These are phyloP conservation scores for Synanthedon formicaeformis DNA, from an alignment of 2,888 invertebrate species.

Conservation along the genomic window DNA sequence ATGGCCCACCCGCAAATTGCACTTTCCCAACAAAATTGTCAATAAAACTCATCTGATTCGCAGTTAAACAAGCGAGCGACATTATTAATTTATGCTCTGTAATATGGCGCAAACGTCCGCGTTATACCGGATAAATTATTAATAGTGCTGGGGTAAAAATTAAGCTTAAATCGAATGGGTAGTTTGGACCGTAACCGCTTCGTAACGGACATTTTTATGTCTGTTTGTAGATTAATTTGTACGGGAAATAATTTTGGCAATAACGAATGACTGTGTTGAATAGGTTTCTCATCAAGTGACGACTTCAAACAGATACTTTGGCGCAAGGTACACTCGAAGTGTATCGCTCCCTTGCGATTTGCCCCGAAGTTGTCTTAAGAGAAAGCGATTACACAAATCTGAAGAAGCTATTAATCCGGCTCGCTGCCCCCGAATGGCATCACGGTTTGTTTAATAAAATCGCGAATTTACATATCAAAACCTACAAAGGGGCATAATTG, in stretches of 20 bases:
- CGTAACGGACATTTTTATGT: slow-evolving; percentile 35
- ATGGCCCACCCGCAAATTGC: slow-evolving; percentile 68
- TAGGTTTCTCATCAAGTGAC: slow-evolving; percentile 5
- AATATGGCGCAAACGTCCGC: slow-evolving; percentile 67
- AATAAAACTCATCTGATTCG: slow-evolving; percentile 72
- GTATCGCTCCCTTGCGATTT: slow-evolving; percentile 50
- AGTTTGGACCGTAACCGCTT: slow-evolving; percentile 48
- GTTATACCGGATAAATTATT: slow-evolving; percentile 68
- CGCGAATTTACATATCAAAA: slow-evolving; percentile 71
- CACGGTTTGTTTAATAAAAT: slow-evolving; percentile 71
- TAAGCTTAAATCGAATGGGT: slow-evolving; percentile 69
- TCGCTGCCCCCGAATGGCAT: slow-evolving; percentile 69
- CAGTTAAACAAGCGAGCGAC: slow-evolving; percentile 69
- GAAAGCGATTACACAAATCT: slow-evolving; percentile 71
- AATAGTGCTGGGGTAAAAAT: slow-evolving; percentile 70
- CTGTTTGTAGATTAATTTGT: slow-evolving; percentile 60
- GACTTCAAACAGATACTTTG: slow-evolving; percentile 8
- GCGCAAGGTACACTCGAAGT: slow-evolving; percentile 22
- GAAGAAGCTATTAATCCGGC: slow-evolving; percentile 70
- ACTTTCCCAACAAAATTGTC: slow-evolving; percentile 69
- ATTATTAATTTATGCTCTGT: slow-evolving; percentile 71
- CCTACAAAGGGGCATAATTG: slow-evolving; percentile 72
- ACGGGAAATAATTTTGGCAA: slow-evolving; percentile 20
- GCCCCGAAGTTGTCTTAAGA: slow-evolving; percentile 63
- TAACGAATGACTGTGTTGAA: neutral